These are phyloP conservation scores for Stichopus chloronotus DNA, from an alignment of 35 echinoderm and acorn worm genomes.

Conservation along the genomic window DNA sequence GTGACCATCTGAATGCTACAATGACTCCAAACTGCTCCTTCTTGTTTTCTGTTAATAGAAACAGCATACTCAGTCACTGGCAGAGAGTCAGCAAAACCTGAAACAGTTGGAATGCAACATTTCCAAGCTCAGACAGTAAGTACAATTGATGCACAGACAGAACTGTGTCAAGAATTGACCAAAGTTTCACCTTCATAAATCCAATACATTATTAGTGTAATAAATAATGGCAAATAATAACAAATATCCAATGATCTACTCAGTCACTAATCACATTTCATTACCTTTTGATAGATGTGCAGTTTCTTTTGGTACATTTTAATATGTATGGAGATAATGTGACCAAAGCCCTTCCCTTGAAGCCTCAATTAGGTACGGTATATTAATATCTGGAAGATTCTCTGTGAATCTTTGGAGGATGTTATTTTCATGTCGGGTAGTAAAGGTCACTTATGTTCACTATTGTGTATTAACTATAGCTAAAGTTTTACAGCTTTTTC, in stretches of 20 bases:
- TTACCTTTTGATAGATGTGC: no score
- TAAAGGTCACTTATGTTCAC: no score
- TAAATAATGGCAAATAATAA: neutral
- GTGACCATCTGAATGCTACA: neutral
- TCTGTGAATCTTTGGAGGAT: no score
- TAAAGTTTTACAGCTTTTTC: no score
- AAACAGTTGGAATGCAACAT: conserved; percentile 19
- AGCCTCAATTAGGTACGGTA: no score
- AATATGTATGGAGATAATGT: no score
- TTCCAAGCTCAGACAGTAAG: conserved; percentile 13
- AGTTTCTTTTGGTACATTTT: no score
- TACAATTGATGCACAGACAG: neutral
- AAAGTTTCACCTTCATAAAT: neutral
- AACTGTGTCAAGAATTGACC: neutral
- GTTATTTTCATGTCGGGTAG: no score
- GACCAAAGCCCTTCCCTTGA: no score
- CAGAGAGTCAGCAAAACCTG: neutral
- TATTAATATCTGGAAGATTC: no score
- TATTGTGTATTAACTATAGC: no score
- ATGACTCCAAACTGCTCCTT: neutral
- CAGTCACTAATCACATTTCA: neutral
- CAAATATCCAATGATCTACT: neutral
- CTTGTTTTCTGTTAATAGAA: conserved; percentile 13
- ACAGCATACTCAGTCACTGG: neutral
- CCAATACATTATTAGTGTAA: neutral